These are phyloP conservation scores for Cerceris ruficornis DNA, from an alignment of 2,888 invertebrate species.

Conservation along the genomic window DNA sequence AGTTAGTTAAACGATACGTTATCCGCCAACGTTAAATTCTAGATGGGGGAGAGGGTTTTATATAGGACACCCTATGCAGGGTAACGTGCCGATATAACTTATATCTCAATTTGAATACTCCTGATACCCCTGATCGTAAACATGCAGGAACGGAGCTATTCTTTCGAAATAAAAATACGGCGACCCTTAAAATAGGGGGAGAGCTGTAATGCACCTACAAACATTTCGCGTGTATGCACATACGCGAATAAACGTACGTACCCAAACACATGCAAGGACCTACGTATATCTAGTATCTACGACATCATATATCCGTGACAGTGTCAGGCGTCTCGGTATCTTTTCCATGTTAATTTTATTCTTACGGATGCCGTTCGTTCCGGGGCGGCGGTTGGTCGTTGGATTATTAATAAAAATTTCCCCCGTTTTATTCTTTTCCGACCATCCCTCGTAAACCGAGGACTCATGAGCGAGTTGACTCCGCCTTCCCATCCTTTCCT, in stretches of 20 bases:
- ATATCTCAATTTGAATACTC: constrained; percentile 5
- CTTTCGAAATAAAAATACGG: constrained; percentile 7
- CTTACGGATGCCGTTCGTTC: constrained; percentile 41
- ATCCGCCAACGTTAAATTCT: too few species aligned
- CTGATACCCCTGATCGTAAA: constrained; percentile 15
- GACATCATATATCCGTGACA: constrained; percentile 43
- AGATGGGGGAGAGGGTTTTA: too few species aligned
- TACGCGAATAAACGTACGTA: neutral
- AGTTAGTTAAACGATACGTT: too few species aligned
- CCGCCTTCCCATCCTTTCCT: constrained; percentile 34
- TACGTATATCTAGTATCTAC: constrained; percentile 13
- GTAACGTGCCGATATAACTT: constrained; percentile 5
- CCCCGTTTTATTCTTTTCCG: constrained; percentile 54
- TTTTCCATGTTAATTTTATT: constrained; percentile 61
- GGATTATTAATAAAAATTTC: constrained; percentile 67
- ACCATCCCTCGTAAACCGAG: constrained; percentile 60
- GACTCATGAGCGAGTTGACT: constrained; percentile 43
- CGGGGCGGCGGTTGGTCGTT: constrained; percentile 42
- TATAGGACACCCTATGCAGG: neutral
- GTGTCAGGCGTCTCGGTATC: constrained; percentile 39
- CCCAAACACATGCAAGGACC: constrained; percentile 6
- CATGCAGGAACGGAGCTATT: neutral
- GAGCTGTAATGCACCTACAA: neutral
- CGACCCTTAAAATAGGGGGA: constrained; percentile 7
- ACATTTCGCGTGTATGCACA: neutral